A percentile compares a stretch with the other conserved stretches of the same genome.
These are phyloP conservation scores for Bombus ignitus DNA, from an alignment of 1,140 invertebrate genomes.

Conservation along the genomic window DNA sequence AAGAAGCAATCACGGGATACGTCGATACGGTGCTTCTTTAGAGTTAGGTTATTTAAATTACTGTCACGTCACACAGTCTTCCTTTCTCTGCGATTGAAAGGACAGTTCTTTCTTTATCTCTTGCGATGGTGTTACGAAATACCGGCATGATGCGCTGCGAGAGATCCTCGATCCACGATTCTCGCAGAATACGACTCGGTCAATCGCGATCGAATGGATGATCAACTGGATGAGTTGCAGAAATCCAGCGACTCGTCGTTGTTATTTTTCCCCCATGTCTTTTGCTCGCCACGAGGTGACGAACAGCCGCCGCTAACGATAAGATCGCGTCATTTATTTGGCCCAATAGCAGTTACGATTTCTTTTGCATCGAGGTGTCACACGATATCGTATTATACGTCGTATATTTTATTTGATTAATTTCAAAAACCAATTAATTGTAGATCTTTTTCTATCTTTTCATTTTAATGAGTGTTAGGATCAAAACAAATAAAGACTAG, in stretches of 20 bases:
- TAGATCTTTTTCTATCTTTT: not conserved
- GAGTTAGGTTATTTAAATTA: conserved; percentile 29
- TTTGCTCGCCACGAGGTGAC: not conserved
- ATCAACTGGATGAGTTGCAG: conserved; percentile 18
- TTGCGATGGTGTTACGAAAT: conserved; percentile 22
- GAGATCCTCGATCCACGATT: not conserved
- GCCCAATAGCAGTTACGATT: not conserved
- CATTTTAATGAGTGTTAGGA: too few relatives aligned
- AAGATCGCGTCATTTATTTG: not conserved
- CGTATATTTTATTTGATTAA: not conserved
- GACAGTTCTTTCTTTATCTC: conserved; percentile 26
- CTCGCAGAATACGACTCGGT: not conserved
- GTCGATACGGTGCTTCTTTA: conserved; percentile 4
- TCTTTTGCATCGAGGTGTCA: not conserved
- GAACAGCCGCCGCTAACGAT: not conserved
- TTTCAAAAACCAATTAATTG: not conserved
- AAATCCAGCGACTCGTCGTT: not conserved
- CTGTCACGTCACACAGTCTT: conserved; percentile 15
- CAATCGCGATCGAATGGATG: conserved; percentile 22
- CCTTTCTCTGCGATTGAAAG: conserved; percentile 28
- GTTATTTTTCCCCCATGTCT: not conserved
- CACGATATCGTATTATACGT: not conserved
- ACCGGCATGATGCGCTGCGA: not conserved
- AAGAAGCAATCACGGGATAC: conserved; percentile 10
- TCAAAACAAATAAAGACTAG: too few relatives aligned